phyloP scores from a whole-genome alignment of 2,113 vertebrate genomes.

The Oreochromis aureus region DNA sequence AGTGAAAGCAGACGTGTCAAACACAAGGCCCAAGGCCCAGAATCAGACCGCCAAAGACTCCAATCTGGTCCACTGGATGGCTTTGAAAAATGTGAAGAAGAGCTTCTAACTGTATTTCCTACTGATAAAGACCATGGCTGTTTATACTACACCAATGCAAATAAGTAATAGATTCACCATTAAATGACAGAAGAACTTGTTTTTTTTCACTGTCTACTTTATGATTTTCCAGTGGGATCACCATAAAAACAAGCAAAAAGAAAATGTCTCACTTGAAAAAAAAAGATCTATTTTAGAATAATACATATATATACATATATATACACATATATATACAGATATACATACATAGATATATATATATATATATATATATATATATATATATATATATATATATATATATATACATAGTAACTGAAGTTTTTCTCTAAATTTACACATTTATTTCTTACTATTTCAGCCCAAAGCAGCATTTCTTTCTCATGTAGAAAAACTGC shows the following conservation, averaged over 20 bases:
- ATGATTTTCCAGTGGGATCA: neutral
- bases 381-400: fast-evolving
- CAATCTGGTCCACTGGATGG: neutral
- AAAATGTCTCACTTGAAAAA: neutral
- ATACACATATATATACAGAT: no score
- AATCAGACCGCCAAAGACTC: neutral
- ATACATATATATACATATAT: fast-evolving
- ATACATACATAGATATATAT: no score
- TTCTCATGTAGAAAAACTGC: neutral
- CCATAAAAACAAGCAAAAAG: neutral
- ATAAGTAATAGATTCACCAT: neutral
- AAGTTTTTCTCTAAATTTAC: neutral
- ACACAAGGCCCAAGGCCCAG: neutral
- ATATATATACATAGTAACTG: neutral
- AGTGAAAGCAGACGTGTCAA: neutral
- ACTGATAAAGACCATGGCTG: neutral
- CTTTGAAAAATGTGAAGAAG: neutral
- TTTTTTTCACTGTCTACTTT: neutral
- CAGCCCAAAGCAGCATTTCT: neutral
- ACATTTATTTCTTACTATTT: neutral
- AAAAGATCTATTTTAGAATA: neutral
- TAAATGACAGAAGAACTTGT: neutral
- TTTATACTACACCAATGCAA: neutral
- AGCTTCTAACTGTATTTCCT: neutral
- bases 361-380: fast-evolving